Evolutionary conservation across 2,113 vertebrate genomes (phyloP).

Genomic region (Azemiops feae): DNA sequence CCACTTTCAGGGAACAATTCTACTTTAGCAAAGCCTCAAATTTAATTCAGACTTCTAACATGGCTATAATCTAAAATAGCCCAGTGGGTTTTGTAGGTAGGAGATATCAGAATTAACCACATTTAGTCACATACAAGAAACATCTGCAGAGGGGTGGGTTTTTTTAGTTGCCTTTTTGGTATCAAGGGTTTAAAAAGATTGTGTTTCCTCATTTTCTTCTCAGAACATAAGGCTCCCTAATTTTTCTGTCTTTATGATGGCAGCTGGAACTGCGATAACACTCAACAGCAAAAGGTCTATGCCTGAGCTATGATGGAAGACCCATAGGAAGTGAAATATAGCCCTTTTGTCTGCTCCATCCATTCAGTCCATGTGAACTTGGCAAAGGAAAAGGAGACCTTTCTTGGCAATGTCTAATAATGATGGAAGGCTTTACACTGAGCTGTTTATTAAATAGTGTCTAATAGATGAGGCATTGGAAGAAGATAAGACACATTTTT

Average conservation of each 20-base stretch:
- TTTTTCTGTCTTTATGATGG: background rate
- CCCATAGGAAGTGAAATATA: conserved; percentile 12
- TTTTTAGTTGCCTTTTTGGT: background rate
- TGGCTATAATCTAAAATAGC: background rate
- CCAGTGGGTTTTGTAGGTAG: background rate
- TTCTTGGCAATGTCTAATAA: background rate
- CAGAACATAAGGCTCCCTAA: background rate
- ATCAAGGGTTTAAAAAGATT: conserved; percentile 5
- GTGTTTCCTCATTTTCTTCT: background rate
- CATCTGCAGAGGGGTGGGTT: background rate
- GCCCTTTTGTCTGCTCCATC: background rate
- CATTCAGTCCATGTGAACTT: conserved; percentile 4
- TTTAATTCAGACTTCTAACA: background rate
- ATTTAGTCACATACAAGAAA: background rate
- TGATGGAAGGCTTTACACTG: conserved; percentile 54
- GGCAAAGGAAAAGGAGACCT: background rate
- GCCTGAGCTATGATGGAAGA: conserved; percentile 11
- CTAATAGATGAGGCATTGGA: conserved; percentile 29
- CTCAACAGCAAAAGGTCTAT: background rate
- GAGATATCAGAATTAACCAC: background rate
- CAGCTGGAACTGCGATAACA: background rate
- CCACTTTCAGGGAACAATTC: background rate
- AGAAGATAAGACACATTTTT: conserved; percentile 35
- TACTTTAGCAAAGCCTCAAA: background rate
- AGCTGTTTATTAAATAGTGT: conserved; percentile 59